Percentiles rank a stretch among this genome's conserved stretches.
phyloP scores from a whole-genome alignment of 2,113 vertebrate species.

The Tachysurus vachellii region DNA sequence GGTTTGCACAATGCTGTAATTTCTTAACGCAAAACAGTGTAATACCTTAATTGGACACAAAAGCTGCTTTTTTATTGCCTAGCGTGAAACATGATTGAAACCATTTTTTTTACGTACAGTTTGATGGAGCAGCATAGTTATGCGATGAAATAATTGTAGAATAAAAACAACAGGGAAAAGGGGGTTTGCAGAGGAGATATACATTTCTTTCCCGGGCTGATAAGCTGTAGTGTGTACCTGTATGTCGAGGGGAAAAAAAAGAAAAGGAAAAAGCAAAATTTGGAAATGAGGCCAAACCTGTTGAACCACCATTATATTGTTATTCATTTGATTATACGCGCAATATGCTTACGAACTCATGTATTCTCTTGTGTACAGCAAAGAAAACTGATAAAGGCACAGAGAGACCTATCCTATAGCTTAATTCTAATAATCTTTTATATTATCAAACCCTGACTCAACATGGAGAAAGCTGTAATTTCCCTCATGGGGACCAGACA shows the following conservation, averaged over 20 bases:
- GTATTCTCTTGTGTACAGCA: background rate
- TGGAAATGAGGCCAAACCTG: background rate
- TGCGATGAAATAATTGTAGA: constrained; percentile 66
- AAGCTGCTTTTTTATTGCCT: constrained; percentile 64
- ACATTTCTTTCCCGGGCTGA: constrained; percentile 36
- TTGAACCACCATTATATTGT: background rate
- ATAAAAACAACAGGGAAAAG: constrained; percentile 45
- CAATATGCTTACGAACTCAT: background rate
- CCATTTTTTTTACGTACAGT: constrained; percentile 53
- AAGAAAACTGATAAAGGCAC: background rate
- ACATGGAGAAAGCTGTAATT: background rate
- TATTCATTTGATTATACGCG: background rate
- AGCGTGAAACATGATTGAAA: constrained; percentile 54
- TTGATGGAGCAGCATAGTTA: constrained; percentile 73
- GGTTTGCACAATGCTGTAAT: constrained; percentile 60
- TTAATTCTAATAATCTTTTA: background rate
- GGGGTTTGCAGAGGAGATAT: constrained; percentile 8
- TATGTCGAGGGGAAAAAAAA: background rate
- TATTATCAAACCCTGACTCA: background rate
- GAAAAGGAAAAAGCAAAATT: background rate
- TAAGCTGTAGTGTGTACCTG: constrained; percentile 17
- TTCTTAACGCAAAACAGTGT: constrained; percentile 66
- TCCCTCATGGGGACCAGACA: background rate
- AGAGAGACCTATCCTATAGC: too few species aligned
- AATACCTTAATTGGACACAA: constrained; percentile 70